Conservation (phyloP, 2,888 invertebrate genomes). For the Chrysomela aeneicollis region DNA sequence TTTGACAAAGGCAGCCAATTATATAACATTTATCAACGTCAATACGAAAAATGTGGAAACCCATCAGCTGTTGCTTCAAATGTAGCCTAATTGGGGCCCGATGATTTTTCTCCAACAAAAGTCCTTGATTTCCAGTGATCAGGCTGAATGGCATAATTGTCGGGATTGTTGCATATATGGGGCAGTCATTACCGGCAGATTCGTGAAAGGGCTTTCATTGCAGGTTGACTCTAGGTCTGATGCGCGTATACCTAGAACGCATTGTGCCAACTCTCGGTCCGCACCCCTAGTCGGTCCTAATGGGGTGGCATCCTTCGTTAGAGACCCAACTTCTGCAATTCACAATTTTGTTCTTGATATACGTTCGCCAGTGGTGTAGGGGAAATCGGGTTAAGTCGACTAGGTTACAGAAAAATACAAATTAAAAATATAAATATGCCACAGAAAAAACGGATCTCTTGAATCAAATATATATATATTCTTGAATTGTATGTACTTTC, state of each 20-base stretch:
- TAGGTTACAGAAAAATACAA: no score
- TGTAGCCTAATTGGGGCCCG: slow-evolving; percentile 33
- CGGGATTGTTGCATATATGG: slow-evolving; percentile 40
- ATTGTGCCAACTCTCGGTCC: slow-evolving; percentile 33
- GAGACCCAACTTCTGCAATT: slow-evolving; percentile 58
- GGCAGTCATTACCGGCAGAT: slow-evolving; percentile 37
- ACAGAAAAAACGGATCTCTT: no score
- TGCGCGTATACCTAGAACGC: slow-evolving; percentile 30
- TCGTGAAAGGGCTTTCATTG: slow-evolving; percentile 34
- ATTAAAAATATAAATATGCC: no score
- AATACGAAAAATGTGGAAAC: slow-evolving; percentile 14
- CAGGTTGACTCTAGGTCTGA: slow-evolving; percentile 36
- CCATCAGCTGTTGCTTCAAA: slow-evolving; percentile 22
- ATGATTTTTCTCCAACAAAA: slow-evolving; percentile 36
- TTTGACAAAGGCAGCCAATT: slow-evolving; percentile 31
- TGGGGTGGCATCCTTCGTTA: slow-evolving; percentile 53
- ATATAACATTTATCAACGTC: slow-evolving; percentile 21
- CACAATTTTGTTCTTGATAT: slow-evolving; percentile 61
- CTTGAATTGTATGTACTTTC: no score
- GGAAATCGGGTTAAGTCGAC: not conserved
- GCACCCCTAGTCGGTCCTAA: slow-evolving; percentile 48
- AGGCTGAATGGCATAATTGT: slow-evolving; percentile 33
- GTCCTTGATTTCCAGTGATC: slow-evolving; percentile 34
- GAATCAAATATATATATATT: no score
- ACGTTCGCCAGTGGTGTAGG: slow-evolving; percentile 36